Percentiles rank a stretch among this genome's conserved stretches.
These are phyloP conservation scores for Gnathonemus longibarbis DNA, from an alignment of 2,113 vertebrate species.

Conservation along the genomic window DNA sequence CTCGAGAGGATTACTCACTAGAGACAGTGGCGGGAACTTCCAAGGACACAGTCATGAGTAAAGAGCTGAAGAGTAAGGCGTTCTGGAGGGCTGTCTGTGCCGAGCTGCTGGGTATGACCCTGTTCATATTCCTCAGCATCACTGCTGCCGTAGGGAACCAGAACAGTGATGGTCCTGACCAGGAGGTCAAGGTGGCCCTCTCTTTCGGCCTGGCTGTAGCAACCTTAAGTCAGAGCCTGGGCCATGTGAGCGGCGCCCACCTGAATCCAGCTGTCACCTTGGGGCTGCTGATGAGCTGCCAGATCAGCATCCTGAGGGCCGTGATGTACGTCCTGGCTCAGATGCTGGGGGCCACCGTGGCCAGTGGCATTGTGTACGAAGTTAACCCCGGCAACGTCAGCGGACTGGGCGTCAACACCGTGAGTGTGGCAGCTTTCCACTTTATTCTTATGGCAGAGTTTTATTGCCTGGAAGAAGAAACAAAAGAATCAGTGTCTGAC, in stretches of 20 bases:
- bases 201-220: slow-evolving; percentile 74
- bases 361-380: slow-evolving; percentile 63
- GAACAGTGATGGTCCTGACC: slow-evolving; percentile 44
- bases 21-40: slow-evolving; percentile 46
- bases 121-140: slow-evolving; percentile 74
- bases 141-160: slow-evolving; percentile 60
- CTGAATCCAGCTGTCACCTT: slow-evolving; percentile 74
- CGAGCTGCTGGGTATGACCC: slow-evolving; percentile 71
- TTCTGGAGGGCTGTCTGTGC: slow-evolving; percentile 76
- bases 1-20: slow-evolving; percentile 43
- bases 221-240: slow-evolving; percentile 71
- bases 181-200: slow-evolving; percentile 75
- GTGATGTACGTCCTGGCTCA: slow-evolving; percentile 69
- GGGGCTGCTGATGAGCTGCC: slow-evolving; percentile 71
- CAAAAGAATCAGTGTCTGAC: not conserved
- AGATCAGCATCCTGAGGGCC: slow-evolving; percentile 69
- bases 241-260: slow-evolving; percentile 75
- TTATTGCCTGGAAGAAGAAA: not conserved
- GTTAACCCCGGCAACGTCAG: slow-evolving; percentile 44
- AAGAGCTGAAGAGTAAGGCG: slow-evolving; percentile 66
- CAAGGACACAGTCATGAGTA: slow-evolving; percentile 55
- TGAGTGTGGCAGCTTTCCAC: slow-evolving; percentile 42
- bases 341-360: slow-evolving; percentile 69
- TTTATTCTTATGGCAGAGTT: not conserved
- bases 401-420: slow-evolving; percentile 58